Base-by-base conservation (phyloP, 2,113 vertebrate genomes). In the Microcebus lehilahytsara region DNA sequence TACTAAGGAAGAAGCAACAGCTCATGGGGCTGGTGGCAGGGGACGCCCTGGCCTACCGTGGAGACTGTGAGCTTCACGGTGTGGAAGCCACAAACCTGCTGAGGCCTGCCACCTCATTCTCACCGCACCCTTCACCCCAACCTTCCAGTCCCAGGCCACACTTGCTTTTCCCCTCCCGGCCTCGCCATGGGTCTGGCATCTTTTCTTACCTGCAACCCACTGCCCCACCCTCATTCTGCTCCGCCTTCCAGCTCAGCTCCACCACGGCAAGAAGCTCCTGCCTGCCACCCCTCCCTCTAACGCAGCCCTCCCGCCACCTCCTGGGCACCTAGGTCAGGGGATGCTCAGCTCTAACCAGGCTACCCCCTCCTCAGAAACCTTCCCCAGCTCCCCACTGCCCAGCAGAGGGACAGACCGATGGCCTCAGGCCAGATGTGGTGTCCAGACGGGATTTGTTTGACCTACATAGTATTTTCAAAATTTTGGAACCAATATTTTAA, bases 401-500 rank as follows among this genome's bases (percentile, higher is more conserved):
- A 6, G 56, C 7, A 32, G 78, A 53, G 8, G 25, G 56, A 16
- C 20, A 56, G 56, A 60, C 17, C 30, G 16, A 37, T 32, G 22
- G 37, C 85, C 64, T 67, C 22, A 6, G 25, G 11, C 46, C 71
- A 95, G 78, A 71, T 64, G 34, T 6, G 46, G 69, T 80, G 22
- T 72, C 56, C 13, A 81, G 58, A 85, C 1, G 20, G 22, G 30
- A 85, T 85, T 93, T 69, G 17, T 90, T 86, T 4, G 13, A 49
- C 46, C 23, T 49, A 37, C 19, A 69, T 13, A 13, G 25, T 62
- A 56, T 67, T 85, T 30, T 62, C 56, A 58, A 67, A 40, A 17
- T 80, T 83, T 71, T 53, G 62, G 49, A 91, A 79, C 60, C 17
- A 67, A 14, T 49, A 72, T 30, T 89, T 85, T 85, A 51, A 89